Evolutionary conservation across 2,888 invertebrate species (phyloP).

Genomic region (Amaurobius ferox): DNA sequence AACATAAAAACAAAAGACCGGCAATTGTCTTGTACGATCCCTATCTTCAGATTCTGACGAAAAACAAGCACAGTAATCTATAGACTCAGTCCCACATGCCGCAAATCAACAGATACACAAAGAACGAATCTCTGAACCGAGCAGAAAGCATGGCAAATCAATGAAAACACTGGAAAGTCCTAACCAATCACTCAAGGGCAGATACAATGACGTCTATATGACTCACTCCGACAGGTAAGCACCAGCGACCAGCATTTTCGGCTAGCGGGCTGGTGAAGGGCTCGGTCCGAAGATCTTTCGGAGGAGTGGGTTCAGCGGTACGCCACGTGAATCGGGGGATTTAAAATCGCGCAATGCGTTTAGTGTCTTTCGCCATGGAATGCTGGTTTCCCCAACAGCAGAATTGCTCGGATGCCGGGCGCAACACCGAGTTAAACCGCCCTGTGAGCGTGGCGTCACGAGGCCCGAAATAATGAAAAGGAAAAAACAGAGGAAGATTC

Average conservation of each 20-base stretch:
- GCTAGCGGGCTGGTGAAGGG: neutral
- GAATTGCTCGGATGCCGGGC: conserved; percentile 1
- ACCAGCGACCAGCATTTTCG: neutral
- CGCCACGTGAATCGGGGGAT: neutral
- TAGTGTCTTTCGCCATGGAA: conserved; percentile 12
- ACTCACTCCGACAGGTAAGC: conserved; percentile 12
- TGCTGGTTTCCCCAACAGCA: conserved; percentile 12
- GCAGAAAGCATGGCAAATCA: neutral
- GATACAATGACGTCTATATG: conserved; percentile 36
- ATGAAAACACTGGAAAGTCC: conserved; percentile 35
- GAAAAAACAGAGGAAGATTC: neutral
- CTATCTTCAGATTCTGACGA: neutral
- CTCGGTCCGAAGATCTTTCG: neutral
- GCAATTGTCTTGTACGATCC: neutral
- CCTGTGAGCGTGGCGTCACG: neutral
- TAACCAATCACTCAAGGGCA: conserved; percentile 37
- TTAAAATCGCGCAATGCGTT: conserved; percentile 3
- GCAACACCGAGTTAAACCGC: neutral
- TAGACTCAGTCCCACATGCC: neutral
- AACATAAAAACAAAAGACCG: neutral
- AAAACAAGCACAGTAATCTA: neutral
- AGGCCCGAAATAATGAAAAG: neutral
- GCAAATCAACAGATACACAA: neutral
- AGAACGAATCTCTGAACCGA: neutral
- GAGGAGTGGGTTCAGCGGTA: neutral